A percentile compares a stretch with the other conserved stretches of the same genome.
phyloP scores from a whole-genome alignment of 2,113 vertebrate species.

The Microtus richardsoni region DNA sequence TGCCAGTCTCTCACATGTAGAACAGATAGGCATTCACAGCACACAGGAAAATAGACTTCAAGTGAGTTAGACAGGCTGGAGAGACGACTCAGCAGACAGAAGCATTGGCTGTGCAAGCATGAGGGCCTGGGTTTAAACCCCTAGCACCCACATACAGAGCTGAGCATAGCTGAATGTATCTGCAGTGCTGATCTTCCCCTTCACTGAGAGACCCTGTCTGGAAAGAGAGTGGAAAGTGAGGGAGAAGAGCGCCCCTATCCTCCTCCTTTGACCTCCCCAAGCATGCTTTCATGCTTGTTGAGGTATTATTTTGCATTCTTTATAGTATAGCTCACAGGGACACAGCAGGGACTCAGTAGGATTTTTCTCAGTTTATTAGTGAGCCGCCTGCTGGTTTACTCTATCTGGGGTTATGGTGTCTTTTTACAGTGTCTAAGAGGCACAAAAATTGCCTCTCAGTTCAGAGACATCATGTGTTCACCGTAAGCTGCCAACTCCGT shows the following conservation, averaged over 20 bases:
- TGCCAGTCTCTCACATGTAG: background rate
- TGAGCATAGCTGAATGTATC: background rate
- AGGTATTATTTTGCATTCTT: background rate
- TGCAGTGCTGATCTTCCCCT: background rate
- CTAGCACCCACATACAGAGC: background rate
- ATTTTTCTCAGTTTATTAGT: background rate
- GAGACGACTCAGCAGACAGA: background rate
- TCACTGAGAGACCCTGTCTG: background rate
- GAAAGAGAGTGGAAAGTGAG: no score
- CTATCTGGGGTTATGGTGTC: background rate
- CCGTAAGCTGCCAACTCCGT: background rate
- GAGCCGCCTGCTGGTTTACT: background rate
- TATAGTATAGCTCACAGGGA: background rate
- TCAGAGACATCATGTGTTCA: background rate
- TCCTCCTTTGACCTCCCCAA: background rate
- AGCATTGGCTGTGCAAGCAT: background rate
- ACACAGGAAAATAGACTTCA: background rate
- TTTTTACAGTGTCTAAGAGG: background rate
- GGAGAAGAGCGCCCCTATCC: background rate
- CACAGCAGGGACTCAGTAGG: background rate
- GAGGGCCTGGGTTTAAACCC: background rate
- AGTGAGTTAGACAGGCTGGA: background rate
- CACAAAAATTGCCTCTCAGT: background rate
- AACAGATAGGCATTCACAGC: background rate
- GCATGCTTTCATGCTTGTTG: background rate